Conservation (phyloP, 2,888 invertebrate species). For the Ametastegia equiseti region DNA sequence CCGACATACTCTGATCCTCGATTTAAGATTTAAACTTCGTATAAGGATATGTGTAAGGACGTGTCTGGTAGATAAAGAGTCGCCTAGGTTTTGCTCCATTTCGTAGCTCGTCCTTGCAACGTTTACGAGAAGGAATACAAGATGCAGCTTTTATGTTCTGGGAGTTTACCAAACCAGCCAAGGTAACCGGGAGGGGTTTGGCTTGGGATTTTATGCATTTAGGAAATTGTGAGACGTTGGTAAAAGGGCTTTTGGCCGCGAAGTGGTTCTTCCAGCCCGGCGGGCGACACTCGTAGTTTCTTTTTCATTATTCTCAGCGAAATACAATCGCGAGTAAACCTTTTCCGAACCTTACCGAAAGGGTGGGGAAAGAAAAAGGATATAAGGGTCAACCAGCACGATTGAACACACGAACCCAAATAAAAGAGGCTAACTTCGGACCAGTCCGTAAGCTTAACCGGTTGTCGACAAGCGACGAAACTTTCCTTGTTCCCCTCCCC, state of each 20-base stretch:
- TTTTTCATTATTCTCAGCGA: neutral
- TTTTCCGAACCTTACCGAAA: slow-evolving; percentile 6
- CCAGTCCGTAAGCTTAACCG: slow-evolving; percentile 25
- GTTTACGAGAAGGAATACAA: neutral
- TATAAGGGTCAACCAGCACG: slow-evolving; percentile 14
- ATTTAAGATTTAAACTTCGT: neutral
- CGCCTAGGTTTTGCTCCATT: neutral
- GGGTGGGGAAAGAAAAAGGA: slow-evolving; percentile 19
- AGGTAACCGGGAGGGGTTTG: neutral
- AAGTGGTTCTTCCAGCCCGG: neutral
- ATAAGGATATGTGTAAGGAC: neutral
- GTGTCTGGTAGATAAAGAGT: neutral
- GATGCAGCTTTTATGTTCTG: neutral
- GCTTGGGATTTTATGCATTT: slow-evolving; percentile 16
- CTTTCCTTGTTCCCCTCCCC: neutral
- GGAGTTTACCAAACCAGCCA: neutral
- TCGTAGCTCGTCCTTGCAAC: neutral
- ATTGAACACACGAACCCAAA: slow-evolving; percentile 24
- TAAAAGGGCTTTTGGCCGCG: neutral
- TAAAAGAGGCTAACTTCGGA: neutral
- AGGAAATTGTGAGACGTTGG: slow-evolving; percentile 32
- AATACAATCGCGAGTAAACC: slow-evolving; percentile 38
- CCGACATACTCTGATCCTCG: neutral
- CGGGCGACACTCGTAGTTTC: neutral
- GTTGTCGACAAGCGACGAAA: neutral